A percentile compares a stretch with the other conserved stretches of the same genome.
These are phyloP conservation scores for Leptinotarsa rubiginosa DNA, from an alignment of 2,888 invertebrate species.

Conservation along the genomic window DNA sequence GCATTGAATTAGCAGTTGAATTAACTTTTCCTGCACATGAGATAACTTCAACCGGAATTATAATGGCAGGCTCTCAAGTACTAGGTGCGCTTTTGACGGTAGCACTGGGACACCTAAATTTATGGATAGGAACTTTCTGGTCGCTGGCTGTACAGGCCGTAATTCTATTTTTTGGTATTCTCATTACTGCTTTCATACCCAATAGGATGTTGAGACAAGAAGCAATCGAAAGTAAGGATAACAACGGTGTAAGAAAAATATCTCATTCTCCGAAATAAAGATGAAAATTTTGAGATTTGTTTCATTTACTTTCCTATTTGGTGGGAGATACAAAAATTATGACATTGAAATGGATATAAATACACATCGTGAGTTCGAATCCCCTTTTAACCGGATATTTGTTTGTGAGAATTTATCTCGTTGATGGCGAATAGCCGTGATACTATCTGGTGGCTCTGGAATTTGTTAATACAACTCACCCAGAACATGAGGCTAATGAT, in stretches of 20 bases:
- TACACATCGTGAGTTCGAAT: too few species aligned
- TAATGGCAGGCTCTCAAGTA: conserved; percentile 50
- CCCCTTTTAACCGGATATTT: too few species aligned
- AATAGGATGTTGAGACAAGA: conserved; percentile 52
- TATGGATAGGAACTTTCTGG: conserved; percentile 52
- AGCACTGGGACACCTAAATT: conserved; percentile 48
- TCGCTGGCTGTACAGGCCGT: conserved; percentile 47
- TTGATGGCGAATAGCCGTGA: too few species aligned
- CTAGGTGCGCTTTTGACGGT: conserved; percentile 47
- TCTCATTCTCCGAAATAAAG: conserved; percentile 20
- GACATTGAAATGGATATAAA: too few species aligned
- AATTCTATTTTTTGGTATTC: conserved; percentile 49
- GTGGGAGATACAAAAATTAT: too few species aligned
- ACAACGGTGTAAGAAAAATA: conserved; percentile 6
- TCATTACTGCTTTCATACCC: conserved; percentile 51
- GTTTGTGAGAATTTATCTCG: too few species aligned
- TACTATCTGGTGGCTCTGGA: too few species aligned
- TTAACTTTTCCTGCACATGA: conserved; percentile 52
- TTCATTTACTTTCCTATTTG: too few species aligned
- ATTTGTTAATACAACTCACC: too few species aligned
- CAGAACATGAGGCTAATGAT: too few species aligned
- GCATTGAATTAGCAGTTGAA: conserved; percentile 53
- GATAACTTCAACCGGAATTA: conserved; percentile 50
- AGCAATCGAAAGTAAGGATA: conserved; percentile 38
- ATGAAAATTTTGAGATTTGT: too few species aligned